phyloP scores from a whole-genome alignment of 2,113 vertebrate genomes.

The Eulacestoma nigropectus region DNA sequence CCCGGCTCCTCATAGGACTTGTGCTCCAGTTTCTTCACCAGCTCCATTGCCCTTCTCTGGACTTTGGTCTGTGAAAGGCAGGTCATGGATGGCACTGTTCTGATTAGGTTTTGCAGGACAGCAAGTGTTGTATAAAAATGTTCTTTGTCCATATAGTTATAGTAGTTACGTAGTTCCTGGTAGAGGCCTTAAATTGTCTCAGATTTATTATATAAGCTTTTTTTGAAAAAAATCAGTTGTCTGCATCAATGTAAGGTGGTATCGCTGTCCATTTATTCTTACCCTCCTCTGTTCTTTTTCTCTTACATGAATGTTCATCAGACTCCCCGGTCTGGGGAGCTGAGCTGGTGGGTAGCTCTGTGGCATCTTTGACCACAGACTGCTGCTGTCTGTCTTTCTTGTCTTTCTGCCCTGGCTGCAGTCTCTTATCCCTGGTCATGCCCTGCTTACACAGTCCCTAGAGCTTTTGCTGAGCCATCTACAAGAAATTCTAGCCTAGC shows the following conservation, averaged over 20 bases:
- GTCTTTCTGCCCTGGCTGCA: background rate
- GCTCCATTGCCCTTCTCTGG: background rate
- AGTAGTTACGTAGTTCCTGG: background rate
- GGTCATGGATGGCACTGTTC: background rate
- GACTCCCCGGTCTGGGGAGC: background rate
- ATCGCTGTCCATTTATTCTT: background rate
- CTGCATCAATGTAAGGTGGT: background rate
- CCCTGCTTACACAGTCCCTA: background rate
- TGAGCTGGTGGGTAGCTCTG: background rate
- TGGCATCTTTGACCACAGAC: background rate
- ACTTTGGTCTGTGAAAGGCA: background rate
- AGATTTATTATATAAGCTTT: background rate
- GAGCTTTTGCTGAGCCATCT: background rate
- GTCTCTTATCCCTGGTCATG: background rate
- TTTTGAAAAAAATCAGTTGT: background rate
- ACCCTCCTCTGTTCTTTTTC: background rate
- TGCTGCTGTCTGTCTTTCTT: background rate
- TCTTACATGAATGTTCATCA: accelerated
- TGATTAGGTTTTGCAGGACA: background rate
- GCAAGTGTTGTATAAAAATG: background rate
- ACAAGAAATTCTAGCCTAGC: background rate
- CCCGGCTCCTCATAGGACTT: background rate
- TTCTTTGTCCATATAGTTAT: background rate
- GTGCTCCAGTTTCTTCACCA: background rate
- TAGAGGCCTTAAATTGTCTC: background rate